These are phyloP conservation scores for Coccyzus lansbergi DNA, from an alignment of 2,797 vertebrate species.

Conservation along the genomic window DNA sequence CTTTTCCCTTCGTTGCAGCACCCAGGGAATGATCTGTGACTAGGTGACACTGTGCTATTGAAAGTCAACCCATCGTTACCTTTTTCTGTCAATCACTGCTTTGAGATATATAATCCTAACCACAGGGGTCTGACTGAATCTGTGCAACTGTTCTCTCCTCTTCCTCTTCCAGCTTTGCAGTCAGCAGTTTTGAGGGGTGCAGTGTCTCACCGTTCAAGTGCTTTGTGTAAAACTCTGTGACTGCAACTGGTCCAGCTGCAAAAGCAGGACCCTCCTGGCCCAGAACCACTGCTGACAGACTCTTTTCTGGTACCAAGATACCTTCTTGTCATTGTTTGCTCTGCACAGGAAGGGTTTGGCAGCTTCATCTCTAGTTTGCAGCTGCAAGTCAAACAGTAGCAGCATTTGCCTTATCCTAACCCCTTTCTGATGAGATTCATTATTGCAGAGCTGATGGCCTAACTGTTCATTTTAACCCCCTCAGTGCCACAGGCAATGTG, in stretches of 20 bases:
- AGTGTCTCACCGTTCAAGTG: not conserved
- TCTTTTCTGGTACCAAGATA: accelerated
- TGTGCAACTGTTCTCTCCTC: not conserved
- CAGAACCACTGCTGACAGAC: not conserved
- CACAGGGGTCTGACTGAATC: not conserved
- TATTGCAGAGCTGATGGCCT: not conserved
- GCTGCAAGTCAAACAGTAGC: not conserved
- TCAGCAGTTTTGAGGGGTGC: not conserved
- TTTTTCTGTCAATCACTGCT: not conserved
- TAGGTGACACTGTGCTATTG: not conserved
- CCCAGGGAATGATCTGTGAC: not conserved
- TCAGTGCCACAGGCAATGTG: not conserved
- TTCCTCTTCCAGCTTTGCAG: not conserved
- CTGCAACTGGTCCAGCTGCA: not conserved
- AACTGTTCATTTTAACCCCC: not conserved
- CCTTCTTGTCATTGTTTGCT: not conserved
- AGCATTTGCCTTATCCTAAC: not conserved
- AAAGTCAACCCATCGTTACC: not conserved
- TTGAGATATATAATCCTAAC: not conserved
- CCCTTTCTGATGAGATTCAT: not conserved
- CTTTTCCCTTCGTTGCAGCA: not conserved
- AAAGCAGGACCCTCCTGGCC: not conserved
- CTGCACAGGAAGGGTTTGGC: not conserved
- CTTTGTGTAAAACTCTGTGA: not conserved
- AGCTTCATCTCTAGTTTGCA: not conserved